Evolutionary conservation across 1,140 invertebrate species (phyloP), one percentile per base, ranked within the genome.

Genomic region (Zophobas morio): DNA sequence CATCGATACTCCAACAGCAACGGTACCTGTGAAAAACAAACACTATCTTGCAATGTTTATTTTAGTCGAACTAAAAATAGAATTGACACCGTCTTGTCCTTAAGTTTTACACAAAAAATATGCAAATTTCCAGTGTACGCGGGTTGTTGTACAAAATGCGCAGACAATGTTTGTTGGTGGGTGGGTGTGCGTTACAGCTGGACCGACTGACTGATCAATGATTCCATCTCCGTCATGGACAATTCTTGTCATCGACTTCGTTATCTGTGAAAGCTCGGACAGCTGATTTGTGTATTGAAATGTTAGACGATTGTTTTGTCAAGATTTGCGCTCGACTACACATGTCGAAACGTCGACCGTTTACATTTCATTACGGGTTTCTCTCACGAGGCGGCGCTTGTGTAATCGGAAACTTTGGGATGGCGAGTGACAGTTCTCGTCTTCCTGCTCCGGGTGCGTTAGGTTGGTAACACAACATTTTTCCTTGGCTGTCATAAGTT

Each of bases 231-330:
- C 40, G 39, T 46, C 57, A 39, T 32, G 60, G 60, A 66, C 60
- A 66, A 66, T 66, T 42, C 60, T 66, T 66, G 60, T 66, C 60
- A 66, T 33, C 60, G 60, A 40, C 39, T 66, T 66, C 60, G 60
- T 66, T 66, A 66, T 66, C 60, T 66, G 8, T 42, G 54, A 35
- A 57, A 35, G 54, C 49, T 51, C 49, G 4, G 49, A 51, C 49
- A 51, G 49, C 54, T 35, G 60, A 66, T 66, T 66, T 66, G 60
- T 66, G 60, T 66, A 66, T 66, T 66, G 60, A 66, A 66, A 66
- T 66, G 60, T 66, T 66, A 66, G 60, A 66, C 60, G 60, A 66
- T 66, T 66, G 60, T 46, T 66, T 66, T 66, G 60, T 66, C 60
- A 66, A 66, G 36, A 42, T 66, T 66, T 66, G 37, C 60, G 60